Conservation (phyloP, 2,888 invertebrate species). For the Cyclophora punctaria region DNA sequence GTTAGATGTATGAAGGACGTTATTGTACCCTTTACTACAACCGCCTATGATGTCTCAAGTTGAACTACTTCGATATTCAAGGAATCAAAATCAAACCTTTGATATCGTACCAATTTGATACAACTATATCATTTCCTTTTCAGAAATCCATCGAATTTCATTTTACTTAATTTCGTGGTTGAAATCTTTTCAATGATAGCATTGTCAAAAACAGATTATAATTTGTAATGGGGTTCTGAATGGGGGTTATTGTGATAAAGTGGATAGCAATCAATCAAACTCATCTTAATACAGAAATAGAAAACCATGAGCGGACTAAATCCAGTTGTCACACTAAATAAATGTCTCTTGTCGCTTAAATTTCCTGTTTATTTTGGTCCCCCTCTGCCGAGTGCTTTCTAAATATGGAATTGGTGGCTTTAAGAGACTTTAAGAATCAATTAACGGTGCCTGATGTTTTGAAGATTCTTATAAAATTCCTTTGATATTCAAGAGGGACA, state of each 20-base stretch:
- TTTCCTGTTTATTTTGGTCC: constrained; percentile 64
- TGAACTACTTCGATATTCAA: too few relatives aligned
- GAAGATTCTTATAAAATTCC: background rate
- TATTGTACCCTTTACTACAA: constrained; percentile 3
- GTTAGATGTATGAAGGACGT: constrained; percentile 3
- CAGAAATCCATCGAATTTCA: too few relatives aligned
- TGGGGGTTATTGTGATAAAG: too few relatives aligned
- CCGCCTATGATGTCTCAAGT: background rate
- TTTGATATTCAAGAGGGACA: constrained; percentile 6
- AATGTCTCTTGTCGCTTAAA: constrained; percentile 55
- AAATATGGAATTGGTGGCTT: constrained; percentile 39
- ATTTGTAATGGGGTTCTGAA: too few relatives aligned
- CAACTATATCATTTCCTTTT: too few relatives aligned
- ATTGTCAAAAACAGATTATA: too few relatives aligned
- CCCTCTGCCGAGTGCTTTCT: constrained; percentile 40
- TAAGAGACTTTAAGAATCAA: constrained; percentile 29
- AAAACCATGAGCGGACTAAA: constrained; percentile 47
- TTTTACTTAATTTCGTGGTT: too few relatives aligned
- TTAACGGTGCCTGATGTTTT: constrained; percentile 7
- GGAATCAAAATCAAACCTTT: too few relatives aligned
- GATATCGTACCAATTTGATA: too few relatives aligned
- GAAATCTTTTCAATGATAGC: too few relatives aligned
- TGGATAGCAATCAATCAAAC: too few relatives aligned
- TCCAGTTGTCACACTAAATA: constrained; percentile 62
- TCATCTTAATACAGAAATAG: constrained; percentile 32